phyloP scores from a whole-genome alignment of 2,113 vertebrate genomes.

The Xenotilapia leptura region DNA sequence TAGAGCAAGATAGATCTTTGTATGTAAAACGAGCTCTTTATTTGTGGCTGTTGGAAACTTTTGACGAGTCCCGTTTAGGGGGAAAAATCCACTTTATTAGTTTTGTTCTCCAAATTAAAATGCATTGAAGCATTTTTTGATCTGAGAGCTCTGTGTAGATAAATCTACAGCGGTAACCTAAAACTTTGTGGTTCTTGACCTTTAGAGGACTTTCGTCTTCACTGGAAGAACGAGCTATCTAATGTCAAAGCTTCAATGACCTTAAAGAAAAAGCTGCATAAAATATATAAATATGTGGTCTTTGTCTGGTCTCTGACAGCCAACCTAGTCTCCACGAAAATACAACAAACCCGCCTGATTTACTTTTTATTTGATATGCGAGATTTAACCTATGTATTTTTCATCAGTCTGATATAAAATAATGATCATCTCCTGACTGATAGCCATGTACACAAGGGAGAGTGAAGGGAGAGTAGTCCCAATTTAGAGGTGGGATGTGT shows the following conservation, averaged over 20 bases:
- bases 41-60: background rate
- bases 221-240: background rate
- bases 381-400: background rate
- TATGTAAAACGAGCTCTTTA: background rate
- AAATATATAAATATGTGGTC: background rate
- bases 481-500: background rate
- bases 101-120: background rate
- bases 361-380: background rate
- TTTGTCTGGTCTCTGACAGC: background rate
- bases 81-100: background rate
- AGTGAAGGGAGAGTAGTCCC: background rate
- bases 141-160: background rate
- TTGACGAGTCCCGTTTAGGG: background rate
- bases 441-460: background rate
- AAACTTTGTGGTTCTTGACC: background rate
- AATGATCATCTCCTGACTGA: background rate
- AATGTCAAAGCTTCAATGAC: background rate
- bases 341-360: background rate
- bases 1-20: background rate
- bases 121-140: background rate
- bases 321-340: background rate
- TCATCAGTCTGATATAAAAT: background rate
- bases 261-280: background rate
- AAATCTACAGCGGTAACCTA: background rate
- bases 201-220: background rate